Evolutionary conservation across 2,888 invertebrate species (phyloP).

Genomic region (Ophion costatus): DNA sequence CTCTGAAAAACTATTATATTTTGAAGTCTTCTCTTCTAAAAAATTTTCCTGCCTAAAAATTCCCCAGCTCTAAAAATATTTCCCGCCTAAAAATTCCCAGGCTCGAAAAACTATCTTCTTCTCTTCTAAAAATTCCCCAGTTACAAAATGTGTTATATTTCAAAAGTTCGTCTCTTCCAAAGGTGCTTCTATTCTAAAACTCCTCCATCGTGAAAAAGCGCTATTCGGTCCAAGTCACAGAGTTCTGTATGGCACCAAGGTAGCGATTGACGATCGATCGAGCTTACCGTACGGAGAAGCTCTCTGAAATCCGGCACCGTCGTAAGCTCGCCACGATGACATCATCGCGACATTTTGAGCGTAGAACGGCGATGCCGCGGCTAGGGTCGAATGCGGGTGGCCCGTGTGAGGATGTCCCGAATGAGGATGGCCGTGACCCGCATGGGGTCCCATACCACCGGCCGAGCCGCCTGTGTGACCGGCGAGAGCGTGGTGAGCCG

Average conservation of each 20-base stretch:
- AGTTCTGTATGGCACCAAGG: neutral
- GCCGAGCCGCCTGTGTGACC: slow-evolving; percentile 79
- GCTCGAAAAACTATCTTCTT: too few species aligned
- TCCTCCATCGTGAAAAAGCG: too few species aligned
- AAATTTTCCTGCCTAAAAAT: too few species aligned
- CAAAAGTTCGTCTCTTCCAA: too few species aligned
- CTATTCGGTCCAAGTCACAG: neutral
- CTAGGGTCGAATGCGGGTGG: slow-evolving; percentile 85
- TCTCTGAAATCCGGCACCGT: slow-evolving; percentile 90
- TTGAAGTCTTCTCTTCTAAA: too few species aligned
- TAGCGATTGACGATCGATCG: neutral
- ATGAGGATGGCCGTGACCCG: slow-evolving; percentile 77
- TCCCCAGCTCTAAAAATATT: too few species aligned
- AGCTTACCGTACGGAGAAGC: slow-evolving; percentile 91
- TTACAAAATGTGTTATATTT: too few species aligned
- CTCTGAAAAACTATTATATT: too few species aligned
- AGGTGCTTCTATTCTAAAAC: too few species aligned
- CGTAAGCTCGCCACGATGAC: slow-evolving; percentile 91
- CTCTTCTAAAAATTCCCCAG: too few species aligned
- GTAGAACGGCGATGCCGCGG: slow-evolving; percentile 88
- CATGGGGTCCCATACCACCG: slow-evolving; percentile 79
- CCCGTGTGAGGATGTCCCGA: slow-evolving; percentile 83
- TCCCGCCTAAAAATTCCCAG: too few species aligned
- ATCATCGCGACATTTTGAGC: slow-evolving; percentile 92
- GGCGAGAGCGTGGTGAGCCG: slow-evolving; percentile 80